Base-by-base conservation (phyloP, 1,140 invertebrate species). In the Galendromus occidentalis region DNA sequence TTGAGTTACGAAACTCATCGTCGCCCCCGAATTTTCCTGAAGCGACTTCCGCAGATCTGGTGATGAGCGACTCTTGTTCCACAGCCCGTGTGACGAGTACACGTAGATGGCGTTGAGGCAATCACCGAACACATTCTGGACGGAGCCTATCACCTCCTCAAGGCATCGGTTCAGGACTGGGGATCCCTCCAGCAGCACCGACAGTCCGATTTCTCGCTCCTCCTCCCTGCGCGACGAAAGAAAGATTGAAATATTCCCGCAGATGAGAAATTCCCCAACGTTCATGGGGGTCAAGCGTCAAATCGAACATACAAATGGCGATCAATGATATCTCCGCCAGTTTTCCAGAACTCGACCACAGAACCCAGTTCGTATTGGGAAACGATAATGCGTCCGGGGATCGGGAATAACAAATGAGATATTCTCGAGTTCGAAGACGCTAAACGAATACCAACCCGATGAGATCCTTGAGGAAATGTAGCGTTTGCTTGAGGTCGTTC, bases 61-160 rank as follows among this genome's bases (percentile, higher is more conserved):
- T 22, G 51, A 59, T 29, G 51, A 59, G 25, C 51, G 51, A 22
- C 51, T 59, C 25, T 59, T 59, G 22, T 59, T 25, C 51, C 51
- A 59, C 12, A 59, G 51, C 6, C 51, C 51, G 51, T 59, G 51
- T 1, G 22, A 17, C 14, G 51, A 25, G 33, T 18, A 59, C 14
- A 59, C 51, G 51, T 59, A 59, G 22, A 59, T 59, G 51, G 51
- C 51, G 25, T 59, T 17, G 25, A 59, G 33, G 51, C 51, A 59
- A 1, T 59, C 51, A n/a, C 51, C 51, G 22, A 59, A 59, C 2
- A 59, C 51, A 22, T 59, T 59, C 20, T 59, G 51, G n/a, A 59
- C 51, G 22, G 51, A 25, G 25, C 51, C 51, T 17, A 59, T 59
- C 2, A 59, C 51, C 1, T 59, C 51, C 14, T 59, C 51, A 22